Conservation (phyloP, 2,113 vertebrate species). For the Hyaena hyaena region DNA sequence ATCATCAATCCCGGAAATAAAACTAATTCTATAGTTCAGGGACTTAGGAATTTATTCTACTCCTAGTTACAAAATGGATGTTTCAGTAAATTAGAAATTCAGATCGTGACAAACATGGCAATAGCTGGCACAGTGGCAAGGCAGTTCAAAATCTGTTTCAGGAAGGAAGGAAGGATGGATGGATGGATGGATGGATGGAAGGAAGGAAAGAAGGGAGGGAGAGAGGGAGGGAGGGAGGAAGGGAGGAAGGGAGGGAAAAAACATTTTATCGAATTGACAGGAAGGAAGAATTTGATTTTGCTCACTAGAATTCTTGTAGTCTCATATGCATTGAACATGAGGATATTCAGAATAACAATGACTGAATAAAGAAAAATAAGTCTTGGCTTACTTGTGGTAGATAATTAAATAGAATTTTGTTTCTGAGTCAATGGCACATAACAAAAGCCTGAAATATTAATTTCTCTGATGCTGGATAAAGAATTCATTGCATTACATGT, state of each 20-base stretch:
- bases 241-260: neutral
- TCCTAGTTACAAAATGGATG: neutral
- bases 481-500: conserved; percentile 4
- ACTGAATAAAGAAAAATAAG: conserved; percentile 20
- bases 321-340: conserved; percentile 25
- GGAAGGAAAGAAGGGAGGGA: neutral
- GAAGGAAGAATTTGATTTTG: conserved; percentile 45
- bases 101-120: neutral
- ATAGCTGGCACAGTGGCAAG: neutral
- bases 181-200: no score
- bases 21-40: neutral
- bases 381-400: conserved; percentile 45
- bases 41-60: neutral
- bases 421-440: conserved; percentile 41
- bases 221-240: neutral
- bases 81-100: conserved; percentile 50
- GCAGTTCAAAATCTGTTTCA: neutral
- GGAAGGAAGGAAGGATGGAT: neutral
- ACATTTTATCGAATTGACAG: neutral
- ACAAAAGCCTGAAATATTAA: conserved; percentile 36
- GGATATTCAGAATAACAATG: conserved; percentile 39
- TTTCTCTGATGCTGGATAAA: conserved; percentile 21
- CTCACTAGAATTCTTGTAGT: conserved; percentile 35
- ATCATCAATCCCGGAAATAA: neutral
- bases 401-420: conserved; percentile 47